Conservation (phyloP, 2,113 vertebrate species). For the Hyperopisus bebe region DNA sequence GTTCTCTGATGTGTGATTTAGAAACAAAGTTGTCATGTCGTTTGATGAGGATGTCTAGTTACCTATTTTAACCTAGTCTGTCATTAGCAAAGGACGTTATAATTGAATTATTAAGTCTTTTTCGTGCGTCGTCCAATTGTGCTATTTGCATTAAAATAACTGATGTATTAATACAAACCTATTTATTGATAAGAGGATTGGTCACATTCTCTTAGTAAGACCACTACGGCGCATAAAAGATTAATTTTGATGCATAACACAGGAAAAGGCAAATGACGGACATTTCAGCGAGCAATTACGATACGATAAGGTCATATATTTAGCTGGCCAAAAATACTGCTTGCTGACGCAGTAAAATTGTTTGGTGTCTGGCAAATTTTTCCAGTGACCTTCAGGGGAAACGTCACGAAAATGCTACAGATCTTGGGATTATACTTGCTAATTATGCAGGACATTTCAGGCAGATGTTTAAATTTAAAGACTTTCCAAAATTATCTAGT, state of each 20-base stretch:
- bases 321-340: background rate
- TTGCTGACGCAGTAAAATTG: constrained; percentile 1
- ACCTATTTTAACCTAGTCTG: background rate
- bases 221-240: background rate
- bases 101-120: background rate
- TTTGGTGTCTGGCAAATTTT: constrained; percentile 2
- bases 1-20: background rate
- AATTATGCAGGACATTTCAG: background rate
- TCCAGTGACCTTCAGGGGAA: constrained; percentile 16
- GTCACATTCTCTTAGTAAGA: background rate
- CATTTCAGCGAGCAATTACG: background rate
- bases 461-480: constrained; percentile 1
- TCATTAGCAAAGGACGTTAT: background rate
- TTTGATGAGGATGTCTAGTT: background rate
- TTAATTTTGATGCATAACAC: background rate
- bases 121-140: background rate
- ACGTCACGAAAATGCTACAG: background rate
- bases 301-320: background rate
- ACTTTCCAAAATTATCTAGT: background rate
- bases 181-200: background rate
- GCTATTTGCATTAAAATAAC: background rate
- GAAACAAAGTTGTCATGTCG: constrained; percentile 1
- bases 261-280: background rate
- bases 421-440: background rate
- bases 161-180: background rate